Conservation (phyloP, 2,113 vertebrate genomes). For the Gasterosteus aculeatus region DNA sequence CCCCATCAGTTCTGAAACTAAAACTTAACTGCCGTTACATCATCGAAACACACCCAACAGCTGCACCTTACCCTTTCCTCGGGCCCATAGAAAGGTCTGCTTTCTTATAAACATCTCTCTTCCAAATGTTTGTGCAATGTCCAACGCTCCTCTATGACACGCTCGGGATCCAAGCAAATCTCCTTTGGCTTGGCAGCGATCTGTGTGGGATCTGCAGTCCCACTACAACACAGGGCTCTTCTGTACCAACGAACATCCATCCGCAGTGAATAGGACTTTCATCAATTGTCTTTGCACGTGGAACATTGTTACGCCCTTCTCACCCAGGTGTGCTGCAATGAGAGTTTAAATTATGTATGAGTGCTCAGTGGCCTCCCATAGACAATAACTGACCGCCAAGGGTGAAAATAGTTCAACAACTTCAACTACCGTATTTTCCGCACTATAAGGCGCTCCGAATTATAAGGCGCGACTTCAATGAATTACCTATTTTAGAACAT, state of each 20-base stretch:
- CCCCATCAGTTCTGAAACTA: no score
- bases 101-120: constrained; percentile 46
- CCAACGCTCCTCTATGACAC: no score
- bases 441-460: no score
- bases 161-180: constrained; percentile 75
- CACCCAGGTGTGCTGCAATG: constrained; percentile 65
- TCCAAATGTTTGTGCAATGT: constrained; percentile 34
- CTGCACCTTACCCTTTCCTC: constrained; percentile 33
- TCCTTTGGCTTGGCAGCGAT: constrained; percentile 72
- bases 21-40: no score
- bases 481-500: no score
- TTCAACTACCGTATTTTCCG: no score
- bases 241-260: constrained; percentile 79
- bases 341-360: constrained; percentile 54
- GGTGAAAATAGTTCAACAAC: no score
- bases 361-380: no score
- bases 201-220: constrained; percentile 80
- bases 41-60: constrained; percentile 43
- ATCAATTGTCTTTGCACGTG: constrained; percentile 44
- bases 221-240: constrained; percentile 75
- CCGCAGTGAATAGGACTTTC: constrained; percentile 79
- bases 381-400: no score
- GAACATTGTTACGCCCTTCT: constrained; percentile 26
- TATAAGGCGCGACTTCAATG: no score
- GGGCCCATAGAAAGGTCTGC: constrained; percentile 27